Conservation (phyloP, 1,140 invertebrate genomes). For the Drosophila guanche region DNA sequence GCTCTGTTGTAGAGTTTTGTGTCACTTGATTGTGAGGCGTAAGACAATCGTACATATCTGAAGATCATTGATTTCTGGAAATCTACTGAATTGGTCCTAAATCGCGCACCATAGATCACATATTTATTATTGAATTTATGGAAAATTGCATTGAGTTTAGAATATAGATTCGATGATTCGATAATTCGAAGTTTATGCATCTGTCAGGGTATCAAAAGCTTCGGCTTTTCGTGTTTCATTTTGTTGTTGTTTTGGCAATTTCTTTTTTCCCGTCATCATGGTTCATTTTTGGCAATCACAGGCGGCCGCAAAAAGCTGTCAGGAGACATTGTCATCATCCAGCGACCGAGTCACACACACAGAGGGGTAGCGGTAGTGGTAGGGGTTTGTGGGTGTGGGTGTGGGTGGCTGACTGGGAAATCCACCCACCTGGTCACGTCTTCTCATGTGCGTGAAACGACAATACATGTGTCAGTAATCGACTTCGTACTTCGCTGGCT, state of each 20-base stretch:
- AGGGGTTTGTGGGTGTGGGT: not conserved
- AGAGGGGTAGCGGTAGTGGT: too few relatives aligned
- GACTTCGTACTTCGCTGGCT: conserved; percentile 31
- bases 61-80: too few relatives aligned
- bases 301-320: conserved; percentile 70
- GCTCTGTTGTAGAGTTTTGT: too few relatives aligned
- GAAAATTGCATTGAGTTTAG: too few relatives aligned
- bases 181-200: too few relatives aligned
- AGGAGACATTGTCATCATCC: conserved; percentile 78
- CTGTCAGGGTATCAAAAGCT: too few relatives aligned
- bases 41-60: too few relatives aligned
- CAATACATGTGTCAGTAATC: conserved; percentile 69
- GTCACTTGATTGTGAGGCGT: too few relatives aligned
- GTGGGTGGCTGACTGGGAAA: conserved; percentile 6
- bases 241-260: conserved; percentile 62
- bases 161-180: too few relatives aligned
- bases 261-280: conserved; percentile 71
- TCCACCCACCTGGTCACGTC: conserved; percentile 64
- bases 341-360: conserved; percentile 40
- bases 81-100: too few relatives aligned
- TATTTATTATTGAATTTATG: too few relatives aligned
- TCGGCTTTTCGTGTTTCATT: not conserved
- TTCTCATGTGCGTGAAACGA: conserved; percentile 50
- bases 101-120: too few relatives aligned
- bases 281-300: conserved; percentile 80